A percentile compares a stretch with the other conserved stretches of the same genome.
Evolutionary conservation across 1,140 invertebrate species (phyloP).

Genomic region (Pseudobourletiella spinata): DNA sequence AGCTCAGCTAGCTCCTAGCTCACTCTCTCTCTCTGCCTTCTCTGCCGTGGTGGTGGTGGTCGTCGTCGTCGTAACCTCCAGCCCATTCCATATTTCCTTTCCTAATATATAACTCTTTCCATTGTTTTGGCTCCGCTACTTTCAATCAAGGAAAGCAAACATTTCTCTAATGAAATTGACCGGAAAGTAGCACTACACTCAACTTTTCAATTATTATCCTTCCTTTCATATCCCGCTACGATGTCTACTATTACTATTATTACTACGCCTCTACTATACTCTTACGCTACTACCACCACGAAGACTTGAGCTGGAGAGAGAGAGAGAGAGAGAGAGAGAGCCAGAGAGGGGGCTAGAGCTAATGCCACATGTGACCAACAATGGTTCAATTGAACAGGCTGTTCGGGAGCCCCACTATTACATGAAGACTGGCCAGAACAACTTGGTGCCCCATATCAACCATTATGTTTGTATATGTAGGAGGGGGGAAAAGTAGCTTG

Average conservation of each 20-base stretch:
- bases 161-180: constrained; percentile 36
- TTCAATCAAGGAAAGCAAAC: constrained; percentile 35
- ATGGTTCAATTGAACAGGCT: constrained; percentile 35
- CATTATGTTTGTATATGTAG: too few species aligned
- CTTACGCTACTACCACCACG: neutral
- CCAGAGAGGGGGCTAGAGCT: too few species aligned
- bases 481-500: too few species aligned
- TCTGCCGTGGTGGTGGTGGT: neutral
- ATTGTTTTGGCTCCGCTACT: constrained; percentile 33
- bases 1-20: neutral
- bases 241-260: too few species aligned
- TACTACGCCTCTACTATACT: neutral
- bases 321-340: neutral
- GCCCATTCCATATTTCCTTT: constrained; percentile 16
- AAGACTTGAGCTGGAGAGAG: neutral
- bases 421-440: too few species aligned
- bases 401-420: constrained; percentile 8
- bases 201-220: constrained; percentile 35
- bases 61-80: neutral
- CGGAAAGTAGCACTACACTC: constrained; percentile 34
- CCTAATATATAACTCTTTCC: constrained; percentile 27
- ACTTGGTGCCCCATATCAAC: too few species aligned
- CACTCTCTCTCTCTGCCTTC: constrained; percentile 6
- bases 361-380: constrained; percentile 21
- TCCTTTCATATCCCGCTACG: constrained; percentile 23